A percentile compares a stretch with the other conserved stretches of the same genome.
These are phyloP conservation scores for Platysternon megacephalum DNA, from an alignment of 2,113 vertebrate genomes.

Conservation along the genomic window DNA sequence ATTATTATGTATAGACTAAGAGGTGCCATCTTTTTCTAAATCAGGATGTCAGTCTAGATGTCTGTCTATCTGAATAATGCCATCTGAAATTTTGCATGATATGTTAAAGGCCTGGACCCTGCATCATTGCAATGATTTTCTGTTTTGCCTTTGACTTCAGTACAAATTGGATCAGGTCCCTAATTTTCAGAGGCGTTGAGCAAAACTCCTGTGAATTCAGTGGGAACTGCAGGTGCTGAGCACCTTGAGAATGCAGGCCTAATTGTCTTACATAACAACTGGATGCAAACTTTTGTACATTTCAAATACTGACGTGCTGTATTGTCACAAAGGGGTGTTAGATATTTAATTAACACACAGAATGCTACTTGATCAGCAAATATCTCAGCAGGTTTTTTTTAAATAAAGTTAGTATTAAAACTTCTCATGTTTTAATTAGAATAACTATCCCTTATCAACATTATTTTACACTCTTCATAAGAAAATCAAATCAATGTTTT, in stretches of 20 bases:
- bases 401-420: background rate
- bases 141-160: background rate
- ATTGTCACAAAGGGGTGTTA: background rate
- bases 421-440: background rate
- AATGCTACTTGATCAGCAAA: background rate
- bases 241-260: accelerated
- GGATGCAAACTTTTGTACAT: background rate
- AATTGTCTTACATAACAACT: background rate
- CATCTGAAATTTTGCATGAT: background rate
- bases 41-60: background rate
- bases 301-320: background rate
- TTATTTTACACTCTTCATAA: background rate
- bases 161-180: background rate
- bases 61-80: background rate
- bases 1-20: background rate
- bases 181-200: background rate
- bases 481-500: background rate
- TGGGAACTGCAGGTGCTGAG: background rate
- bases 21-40: background rate
- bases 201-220: background rate
- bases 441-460: background rate
- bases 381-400: background rate
- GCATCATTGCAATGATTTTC: accelerated
- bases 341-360: background rate
- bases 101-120: background rate